These are phyloP conservation scores for Dendronephthya gigantea DNA, from an alignment of 64 coral and sea anemone genomes.

Conservation along the genomic window DNA sequence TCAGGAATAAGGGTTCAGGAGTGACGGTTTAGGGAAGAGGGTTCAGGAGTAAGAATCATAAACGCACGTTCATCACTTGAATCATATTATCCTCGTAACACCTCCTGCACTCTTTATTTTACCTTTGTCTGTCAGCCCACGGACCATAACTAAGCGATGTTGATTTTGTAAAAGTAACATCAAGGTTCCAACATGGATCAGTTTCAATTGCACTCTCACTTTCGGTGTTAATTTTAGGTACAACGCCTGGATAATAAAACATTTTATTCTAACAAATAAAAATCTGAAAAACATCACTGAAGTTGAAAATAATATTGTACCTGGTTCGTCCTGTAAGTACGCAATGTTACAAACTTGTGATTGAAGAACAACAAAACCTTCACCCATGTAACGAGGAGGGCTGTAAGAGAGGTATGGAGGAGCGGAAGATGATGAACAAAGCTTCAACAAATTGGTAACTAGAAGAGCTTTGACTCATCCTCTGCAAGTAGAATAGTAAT, in stretches of 20 bases:
- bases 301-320: slow-evolving; percentile 16
- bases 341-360: slow-evolving; percentile 71
- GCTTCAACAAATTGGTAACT: no score
- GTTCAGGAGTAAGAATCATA: no score
- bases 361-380: slow-evolving; percentile 88
- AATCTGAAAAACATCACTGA: not conserved
- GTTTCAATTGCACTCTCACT: not conserved
- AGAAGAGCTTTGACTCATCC: no score
- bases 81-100: no score
- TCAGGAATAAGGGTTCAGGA: no score
- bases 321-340: slow-evolving; percentile 98
- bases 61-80: no score
- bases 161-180: slow-evolving; percentile 68
- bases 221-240: not conserved
- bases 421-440: no score
- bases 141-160: slow-evolving; percentile 90
- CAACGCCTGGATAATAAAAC: not conserved
- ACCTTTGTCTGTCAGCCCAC: slow-evolving; percentile 97
- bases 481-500: no score
- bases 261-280: no score
- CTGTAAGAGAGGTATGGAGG: slow-evolving; percentile 16
- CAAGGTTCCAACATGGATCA: slow-evolving; percentile 82
- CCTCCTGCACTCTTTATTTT: not conserved
- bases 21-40: no score
- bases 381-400: slow-evolving; percentile 92